Evolutionary conservation across 1,140 invertebrate species (phyloP).

Genomic region (Pararge aegeria): DNA sequence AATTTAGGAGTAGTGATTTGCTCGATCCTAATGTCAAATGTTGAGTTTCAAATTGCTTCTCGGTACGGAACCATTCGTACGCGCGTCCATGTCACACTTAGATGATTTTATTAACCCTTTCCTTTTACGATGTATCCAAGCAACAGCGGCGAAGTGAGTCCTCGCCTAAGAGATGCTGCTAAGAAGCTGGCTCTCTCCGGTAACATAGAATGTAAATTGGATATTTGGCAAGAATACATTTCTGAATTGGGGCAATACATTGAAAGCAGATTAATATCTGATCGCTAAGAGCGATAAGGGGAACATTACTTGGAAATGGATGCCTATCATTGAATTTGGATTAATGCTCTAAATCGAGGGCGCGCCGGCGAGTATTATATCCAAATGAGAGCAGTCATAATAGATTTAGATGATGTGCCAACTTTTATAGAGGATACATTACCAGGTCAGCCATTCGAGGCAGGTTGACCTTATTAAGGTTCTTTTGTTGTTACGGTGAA

Average conservation of each 20-base stretch:
- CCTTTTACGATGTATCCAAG: no score
- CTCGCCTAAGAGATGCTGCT: no score
- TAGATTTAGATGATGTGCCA: background rate
- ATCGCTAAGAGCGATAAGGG: background rate
- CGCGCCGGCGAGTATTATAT: background rate
- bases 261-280: background rate
- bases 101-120: background rate
- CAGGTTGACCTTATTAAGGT: background rate
- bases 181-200: no score
- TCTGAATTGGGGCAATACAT: background rate
- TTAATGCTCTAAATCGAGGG: background rate
- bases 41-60: no score
- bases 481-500: background rate
- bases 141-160: no score
- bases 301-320: background rate
- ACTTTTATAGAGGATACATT: background rate
- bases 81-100: no score
- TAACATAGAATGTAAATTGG: background rate
- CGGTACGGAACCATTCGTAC: no score
- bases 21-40: no score
- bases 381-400: background rate
- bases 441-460: background rate
- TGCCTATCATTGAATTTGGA: background rate
- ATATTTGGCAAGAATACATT: background rate
- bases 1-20: no score